These are phyloP conservation scores for Cryptoblepharus egeriae DNA, from an alignment of 2,797 vertebrate genomes.

Conservation along the genomic window DNA sequence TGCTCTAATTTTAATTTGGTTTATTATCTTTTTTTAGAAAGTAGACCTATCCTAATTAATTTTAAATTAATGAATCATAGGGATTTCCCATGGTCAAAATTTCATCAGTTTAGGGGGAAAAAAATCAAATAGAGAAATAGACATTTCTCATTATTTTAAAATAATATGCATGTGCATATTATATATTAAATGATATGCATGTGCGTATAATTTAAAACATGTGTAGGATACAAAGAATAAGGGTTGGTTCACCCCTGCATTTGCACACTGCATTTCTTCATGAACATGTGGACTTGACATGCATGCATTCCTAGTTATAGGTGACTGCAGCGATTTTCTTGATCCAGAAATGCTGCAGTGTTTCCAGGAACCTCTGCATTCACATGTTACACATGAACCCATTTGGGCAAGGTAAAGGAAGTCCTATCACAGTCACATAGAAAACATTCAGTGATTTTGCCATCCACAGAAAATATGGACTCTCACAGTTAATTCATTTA, in stretches of 20 bases:
- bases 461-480: neutral
- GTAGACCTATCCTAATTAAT: no score
- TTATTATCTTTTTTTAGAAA: no score
- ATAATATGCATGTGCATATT: no score
- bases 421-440: neutral
- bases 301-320: no score
- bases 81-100: no score
- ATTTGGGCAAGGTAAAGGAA: neutral
- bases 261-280: neutral
- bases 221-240: neutral
- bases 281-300: neutral
- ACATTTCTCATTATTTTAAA: neutral
- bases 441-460: neutral
- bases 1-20: no score
- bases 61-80: no score
- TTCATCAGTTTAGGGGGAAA: no score
- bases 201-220: conserved; percentile 4
- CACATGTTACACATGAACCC: no score
- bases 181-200: no score
- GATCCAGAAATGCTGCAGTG: neutral
- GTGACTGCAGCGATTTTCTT: neutral
- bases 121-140: no score
- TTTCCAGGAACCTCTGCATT: neutral
- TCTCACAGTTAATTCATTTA: neutral
- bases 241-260: neutral